Percentiles rank a stretch among this genome's conserved stretches.
These are phyloP conservation scores for Agrypnus murinus DNA, from an alignment of 2,888 invertebrate genomes.

Conservation along the genomic window DNA sequence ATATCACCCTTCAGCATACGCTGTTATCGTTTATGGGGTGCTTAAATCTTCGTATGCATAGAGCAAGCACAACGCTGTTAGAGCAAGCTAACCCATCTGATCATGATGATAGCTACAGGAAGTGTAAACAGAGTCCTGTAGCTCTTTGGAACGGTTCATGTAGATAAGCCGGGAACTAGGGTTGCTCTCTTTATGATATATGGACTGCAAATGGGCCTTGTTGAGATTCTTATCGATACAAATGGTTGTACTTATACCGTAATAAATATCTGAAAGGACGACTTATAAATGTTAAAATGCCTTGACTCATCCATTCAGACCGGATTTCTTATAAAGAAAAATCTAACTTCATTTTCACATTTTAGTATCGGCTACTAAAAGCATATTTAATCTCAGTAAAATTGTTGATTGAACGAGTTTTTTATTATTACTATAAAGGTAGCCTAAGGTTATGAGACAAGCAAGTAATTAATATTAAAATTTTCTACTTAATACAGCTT, in stretches of 20 bases:
- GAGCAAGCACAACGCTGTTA: conserved; percentile 49
- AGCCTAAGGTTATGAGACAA: no score
- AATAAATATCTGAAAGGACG: conserved; percentile 48
- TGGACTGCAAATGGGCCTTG: conserved; percentile 54
- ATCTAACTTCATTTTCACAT: conserved; percentile 1
- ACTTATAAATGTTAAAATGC: conserved; percentile 39
- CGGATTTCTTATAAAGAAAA: conserved; percentile 27
- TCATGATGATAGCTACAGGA: conserved; percentile 61
- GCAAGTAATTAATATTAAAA: no score
- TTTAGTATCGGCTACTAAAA: background rate
- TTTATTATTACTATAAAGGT: no score
- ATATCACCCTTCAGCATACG: conserved; percentile 57
- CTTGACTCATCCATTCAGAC: conserved; percentile 23
- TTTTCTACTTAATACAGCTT: no score
- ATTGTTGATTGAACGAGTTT: background rate
- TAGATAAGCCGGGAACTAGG: conserved; percentile 60
- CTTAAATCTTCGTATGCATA: conserved; percentile 57
- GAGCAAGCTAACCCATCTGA: conserved; percentile 51
- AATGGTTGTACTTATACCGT: conserved; percentile 48
- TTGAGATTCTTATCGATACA: conserved; percentile 52
- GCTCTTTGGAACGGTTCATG: conserved; percentile 61
- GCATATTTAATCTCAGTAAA: conserved; percentile 3
- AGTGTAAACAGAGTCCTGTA: conserved; percentile 64
- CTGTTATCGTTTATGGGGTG: conserved; percentile 60
- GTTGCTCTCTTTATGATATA: conserved; percentile 58